Evolutionary conservation across 2,888 invertebrate species (phyloP).

Genomic region (Agrochola macilenta): DNA sequence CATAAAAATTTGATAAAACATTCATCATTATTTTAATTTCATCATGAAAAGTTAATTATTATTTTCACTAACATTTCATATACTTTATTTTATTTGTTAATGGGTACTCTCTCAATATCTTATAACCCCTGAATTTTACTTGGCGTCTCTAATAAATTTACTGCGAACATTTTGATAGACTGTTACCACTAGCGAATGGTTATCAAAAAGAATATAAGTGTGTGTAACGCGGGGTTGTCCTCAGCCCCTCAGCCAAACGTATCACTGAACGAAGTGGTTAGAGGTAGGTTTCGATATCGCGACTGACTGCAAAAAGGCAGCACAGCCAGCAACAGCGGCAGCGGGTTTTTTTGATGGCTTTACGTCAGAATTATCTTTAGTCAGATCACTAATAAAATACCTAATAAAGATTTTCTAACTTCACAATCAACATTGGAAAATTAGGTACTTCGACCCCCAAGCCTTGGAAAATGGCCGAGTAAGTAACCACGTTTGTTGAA

Average conservation of each 20-base stretch:
- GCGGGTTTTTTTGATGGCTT: no score
- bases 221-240: slow-evolving; percentile 55
- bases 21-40: neutral
- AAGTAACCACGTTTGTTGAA: neutral
- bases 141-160: slow-evolving; percentile 26
- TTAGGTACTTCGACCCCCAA: neutral
- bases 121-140: slow-evolving; percentile 3
- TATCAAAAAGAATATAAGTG: slow-evolving; percentile 68
- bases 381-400: neutral
- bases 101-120: neutral
- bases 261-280: slow-evolving; percentile 60
- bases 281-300: slow-evolving; percentile 31
- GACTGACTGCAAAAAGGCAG: no score
- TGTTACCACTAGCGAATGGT: slow-evolving; percentile 54
- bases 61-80: neutral
- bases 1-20: neutral
- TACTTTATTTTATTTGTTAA: neutral
- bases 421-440: neutral
- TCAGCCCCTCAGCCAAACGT: slow-evolving; percentile 51
- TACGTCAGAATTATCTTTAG: neutral
- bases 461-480: neutral
- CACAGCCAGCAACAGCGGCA: no score
- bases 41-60: neutral
- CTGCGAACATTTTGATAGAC: slow-evolving; percentile 44
- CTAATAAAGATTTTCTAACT: neutral